phyloP scores from a whole-genome alignment of 2,797 vertebrate species.

The Cuculus canorus region DNA sequence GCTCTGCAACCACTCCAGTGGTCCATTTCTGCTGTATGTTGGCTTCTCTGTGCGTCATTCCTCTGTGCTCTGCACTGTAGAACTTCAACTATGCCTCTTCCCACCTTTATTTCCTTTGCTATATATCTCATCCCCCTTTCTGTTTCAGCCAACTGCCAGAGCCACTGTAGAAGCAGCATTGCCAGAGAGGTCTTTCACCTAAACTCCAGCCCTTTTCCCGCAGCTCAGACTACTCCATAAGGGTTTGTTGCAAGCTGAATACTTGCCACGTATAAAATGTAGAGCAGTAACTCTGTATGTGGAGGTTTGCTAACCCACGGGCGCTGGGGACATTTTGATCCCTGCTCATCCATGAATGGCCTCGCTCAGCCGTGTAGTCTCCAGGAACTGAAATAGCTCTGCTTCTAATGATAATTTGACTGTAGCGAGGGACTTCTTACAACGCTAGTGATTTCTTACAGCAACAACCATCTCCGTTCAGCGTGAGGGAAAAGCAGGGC shows the following conservation, averaged over 20 bases:
- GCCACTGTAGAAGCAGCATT: not conserved
- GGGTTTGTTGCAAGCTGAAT: not conserved
- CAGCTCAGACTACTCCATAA: not conserved
- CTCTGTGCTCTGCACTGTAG: not conserved
- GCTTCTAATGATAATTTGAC: not conserved
- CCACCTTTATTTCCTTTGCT: not conserved
- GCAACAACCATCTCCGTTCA: not conserved
- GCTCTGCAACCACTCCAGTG: accelerated
- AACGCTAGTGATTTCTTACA: not conserved
- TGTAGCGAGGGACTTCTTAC: not conserved
- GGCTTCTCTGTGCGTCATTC: not conserved
- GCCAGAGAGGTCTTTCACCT: not conserved
- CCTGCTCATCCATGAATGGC: not conserved
- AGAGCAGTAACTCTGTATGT: not conserved
- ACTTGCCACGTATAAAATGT: no score
- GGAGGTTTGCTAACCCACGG: not conserved
- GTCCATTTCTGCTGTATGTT: not conserved
- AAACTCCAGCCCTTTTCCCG: not conserved
- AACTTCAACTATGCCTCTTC: not conserved
- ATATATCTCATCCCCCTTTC: not conserved
- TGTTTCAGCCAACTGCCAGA: not conserved
- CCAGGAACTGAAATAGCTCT: not conserved
- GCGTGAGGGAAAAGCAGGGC: not conserved
- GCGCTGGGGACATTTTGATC: not conserved
- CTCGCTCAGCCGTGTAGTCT: not conserved